phyloP scores from a whole-genome alignment of 1,140 invertebrate species.

The Dendroctonus valens region DNA sequence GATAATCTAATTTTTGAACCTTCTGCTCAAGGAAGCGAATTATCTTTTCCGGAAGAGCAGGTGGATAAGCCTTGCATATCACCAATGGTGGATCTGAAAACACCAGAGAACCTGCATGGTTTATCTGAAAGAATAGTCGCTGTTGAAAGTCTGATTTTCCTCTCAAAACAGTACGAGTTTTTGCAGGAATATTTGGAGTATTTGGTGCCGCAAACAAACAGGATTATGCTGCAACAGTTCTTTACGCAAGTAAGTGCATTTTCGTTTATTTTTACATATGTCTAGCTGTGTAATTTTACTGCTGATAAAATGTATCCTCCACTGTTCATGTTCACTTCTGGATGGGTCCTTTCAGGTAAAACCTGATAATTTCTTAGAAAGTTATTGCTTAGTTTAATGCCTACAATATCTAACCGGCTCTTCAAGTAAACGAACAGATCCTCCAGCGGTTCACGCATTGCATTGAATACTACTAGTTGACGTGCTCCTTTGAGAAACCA shows the following conservation, averaged over 20 bases:
- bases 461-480: slow-evolving; percentile 81
- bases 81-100: slow-evolving; percentile 68
- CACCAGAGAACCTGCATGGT: slow-evolving; percentile 74
- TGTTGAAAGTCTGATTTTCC: slow-evolving; percentile 88
- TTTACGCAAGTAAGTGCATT: slow-evolving; percentile 56
- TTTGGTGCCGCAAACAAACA: slow-evolving; percentile 62
- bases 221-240: slow-evolving; percentile 72
- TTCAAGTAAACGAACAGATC: slow-evolving; percentile 79
- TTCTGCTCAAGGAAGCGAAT: slow-evolving; percentile 37
- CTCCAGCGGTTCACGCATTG: slow-evolving; percentile 75
- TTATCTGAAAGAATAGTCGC: slow-evolving; percentile 84
- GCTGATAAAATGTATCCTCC: slow-evolving; percentile 76
- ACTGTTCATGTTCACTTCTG: slow-evolving; percentile 71
- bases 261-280: background rate
- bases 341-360: slow-evolving; percentile 79
- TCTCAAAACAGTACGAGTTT: slow-evolving; percentile 82
- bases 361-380: slow-evolving; percentile 91
- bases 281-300: slow-evolving; percentile 53
- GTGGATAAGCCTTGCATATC: slow-evolving; percentile 66
- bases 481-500: slow-evolving; percentile 73
- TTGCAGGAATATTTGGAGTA: slow-evolving; percentile 80
- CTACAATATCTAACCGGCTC: slow-evolving; percentile 64
- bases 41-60: slow-evolving; percentile 49
- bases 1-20: slow-evolving; percentile 54
- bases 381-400: slow-evolving; percentile 76